These are phyloP conservation scores for Pelagia noctiluca DNA, from an alignment of 30 jellyfish, hydroid and myxozoan species.

Conservation along the genomic window DNA sequence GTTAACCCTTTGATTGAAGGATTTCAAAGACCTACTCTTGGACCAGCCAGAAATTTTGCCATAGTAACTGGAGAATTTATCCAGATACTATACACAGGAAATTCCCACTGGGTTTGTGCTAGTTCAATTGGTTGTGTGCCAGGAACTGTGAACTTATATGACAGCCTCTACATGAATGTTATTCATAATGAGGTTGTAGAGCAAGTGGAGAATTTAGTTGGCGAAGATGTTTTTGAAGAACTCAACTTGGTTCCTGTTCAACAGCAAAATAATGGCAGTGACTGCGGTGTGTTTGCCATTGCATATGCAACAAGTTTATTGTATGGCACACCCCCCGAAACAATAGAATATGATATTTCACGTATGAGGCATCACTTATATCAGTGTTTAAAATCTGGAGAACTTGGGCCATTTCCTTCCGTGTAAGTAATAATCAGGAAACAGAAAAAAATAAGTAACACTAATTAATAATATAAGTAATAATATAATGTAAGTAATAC, in stretches of 20 bases:
- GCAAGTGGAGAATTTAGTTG: slow-evolving; percentile 3
- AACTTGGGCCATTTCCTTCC: no score
- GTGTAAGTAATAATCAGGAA: background rate
- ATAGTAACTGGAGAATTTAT: background rate
- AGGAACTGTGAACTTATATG: slow-evolving; percentile 4
- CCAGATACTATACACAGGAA: background rate
- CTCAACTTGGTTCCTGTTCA: no score
- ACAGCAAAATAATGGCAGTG: background rate
- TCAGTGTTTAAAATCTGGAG: no score
- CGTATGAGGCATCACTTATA: no score
- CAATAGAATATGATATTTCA: no score
- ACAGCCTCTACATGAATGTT: slow-evolving; percentile 20
- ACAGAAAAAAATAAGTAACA: no score
- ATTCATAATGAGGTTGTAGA: no score
- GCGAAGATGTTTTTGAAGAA: no score
- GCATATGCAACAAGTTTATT: no score
- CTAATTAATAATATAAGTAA: no score
- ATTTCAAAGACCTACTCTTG: slow-evolving; percentile 43
- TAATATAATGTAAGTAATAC: no score
- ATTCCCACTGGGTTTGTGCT: slow-evolving; percentile 13
- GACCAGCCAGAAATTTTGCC: slow-evolving; percentile 27
- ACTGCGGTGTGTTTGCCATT: background rate
- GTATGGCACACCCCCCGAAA: no score
- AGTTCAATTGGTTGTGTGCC: slow-evolving; percentile 39
- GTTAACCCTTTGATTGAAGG: slow-evolving; percentile 39